These are phyloP conservation scores for Dorcus hopei DNA, from an alignment of 2,888 invertebrate species.

Conservation along the genomic window DNA sequence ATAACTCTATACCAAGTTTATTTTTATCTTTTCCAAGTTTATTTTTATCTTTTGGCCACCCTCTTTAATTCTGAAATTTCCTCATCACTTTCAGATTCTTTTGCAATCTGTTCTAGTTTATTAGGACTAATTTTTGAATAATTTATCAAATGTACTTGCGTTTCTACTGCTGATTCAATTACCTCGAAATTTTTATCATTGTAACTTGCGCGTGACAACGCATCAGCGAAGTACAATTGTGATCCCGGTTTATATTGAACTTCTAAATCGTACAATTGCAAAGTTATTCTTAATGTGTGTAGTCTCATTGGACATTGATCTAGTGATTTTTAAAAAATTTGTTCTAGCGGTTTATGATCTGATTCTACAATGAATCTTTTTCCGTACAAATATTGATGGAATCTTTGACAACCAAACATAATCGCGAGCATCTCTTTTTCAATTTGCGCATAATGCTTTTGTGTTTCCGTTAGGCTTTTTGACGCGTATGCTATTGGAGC, in stretches of 20 bases:
- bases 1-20: background rate
- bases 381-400: no score
- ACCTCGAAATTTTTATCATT: background rate
- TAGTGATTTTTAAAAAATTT: background rate
- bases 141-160: background rate
- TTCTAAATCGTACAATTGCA: background rate
- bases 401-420: no score
- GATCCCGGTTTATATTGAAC: no score
- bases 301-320: background rate
- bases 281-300: background rate
- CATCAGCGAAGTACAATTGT: no score
- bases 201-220: background rate
- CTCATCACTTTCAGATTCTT: background rate
- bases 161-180: background rate
- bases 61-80: background rate
- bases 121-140: background rate
- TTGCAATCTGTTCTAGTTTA: background rate
- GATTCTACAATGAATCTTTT: background rate
- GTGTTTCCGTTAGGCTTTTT: no score
- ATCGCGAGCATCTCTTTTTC: no score
- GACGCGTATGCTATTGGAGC: no score
- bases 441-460: no score
- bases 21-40: background rate
- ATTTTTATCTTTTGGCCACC: background rate
- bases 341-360: conserved; percentile 19